These are phyloP conservation scores for Erythrocercus mccallii DNA, from an alignment of 2,113 vertebrate species.

Conservation along the genomic window DNA sequence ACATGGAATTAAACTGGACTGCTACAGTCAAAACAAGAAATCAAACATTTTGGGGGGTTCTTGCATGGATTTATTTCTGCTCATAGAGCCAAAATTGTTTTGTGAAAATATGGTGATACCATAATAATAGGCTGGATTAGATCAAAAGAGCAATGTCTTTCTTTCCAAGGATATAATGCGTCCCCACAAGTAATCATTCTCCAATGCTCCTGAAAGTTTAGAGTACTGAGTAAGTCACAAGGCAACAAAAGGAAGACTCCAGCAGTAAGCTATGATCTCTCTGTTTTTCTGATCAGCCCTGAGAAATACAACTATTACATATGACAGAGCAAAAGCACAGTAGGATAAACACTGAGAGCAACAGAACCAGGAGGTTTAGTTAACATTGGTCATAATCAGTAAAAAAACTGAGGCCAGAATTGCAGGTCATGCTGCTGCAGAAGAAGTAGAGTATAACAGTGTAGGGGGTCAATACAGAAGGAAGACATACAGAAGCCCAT, in stretches of 20 bases:
- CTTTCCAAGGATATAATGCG: neutral
- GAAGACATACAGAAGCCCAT: neutral
- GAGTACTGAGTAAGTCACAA: neutral
- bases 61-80: neutral
- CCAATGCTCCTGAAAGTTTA: neutral
- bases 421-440: neutral
- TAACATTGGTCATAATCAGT: neutral
- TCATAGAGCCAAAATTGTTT: neutral
- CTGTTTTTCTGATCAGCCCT: neutral
- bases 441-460: neutral
- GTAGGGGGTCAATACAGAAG: neutral
- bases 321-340: neutral
- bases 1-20: neutral
- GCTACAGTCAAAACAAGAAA: neutral
- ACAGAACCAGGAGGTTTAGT: neutral
- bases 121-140: neutral
- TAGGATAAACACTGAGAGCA: neutral
- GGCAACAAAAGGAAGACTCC: neutral
- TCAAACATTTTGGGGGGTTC: accelerated
- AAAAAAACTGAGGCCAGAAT: neutral
- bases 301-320: neutral
- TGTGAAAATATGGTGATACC: neutral
- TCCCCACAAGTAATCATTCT: neutral
- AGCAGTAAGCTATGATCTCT: neutral
- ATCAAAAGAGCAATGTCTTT: neutral